phyloP scores from a whole-genome alignment of 2,113 vertebrate genomes.

The Craseonycteris thonglongyai region DNA sequence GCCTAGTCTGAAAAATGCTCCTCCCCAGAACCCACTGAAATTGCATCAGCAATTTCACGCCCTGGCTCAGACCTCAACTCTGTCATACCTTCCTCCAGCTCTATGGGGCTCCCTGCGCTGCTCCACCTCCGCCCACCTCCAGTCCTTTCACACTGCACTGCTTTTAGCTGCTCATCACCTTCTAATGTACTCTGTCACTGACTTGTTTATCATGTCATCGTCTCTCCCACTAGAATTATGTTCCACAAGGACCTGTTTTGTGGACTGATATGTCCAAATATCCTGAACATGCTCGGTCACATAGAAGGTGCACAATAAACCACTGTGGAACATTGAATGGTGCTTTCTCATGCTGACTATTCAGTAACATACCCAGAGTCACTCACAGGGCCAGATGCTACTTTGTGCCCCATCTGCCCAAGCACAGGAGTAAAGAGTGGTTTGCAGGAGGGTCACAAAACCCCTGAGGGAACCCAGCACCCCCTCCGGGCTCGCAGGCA shows the following conservation, averaged over 20 bases:
- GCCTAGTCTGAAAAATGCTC: background rate
- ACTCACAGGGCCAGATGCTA: too few species aligned
- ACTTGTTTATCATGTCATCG: background rate
- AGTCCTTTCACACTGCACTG: rapidly evolving
- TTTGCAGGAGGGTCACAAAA: background rate
- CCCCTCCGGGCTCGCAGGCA: background rate
- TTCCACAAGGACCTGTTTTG: background rate
- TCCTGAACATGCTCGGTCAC: background rate
- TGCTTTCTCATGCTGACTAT: background rate
- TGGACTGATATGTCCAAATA: background rate
- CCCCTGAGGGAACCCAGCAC: background rate
- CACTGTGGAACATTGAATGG: background rate
- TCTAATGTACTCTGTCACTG: background rate
- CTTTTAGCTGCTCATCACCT: background rate
- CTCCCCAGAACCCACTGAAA: background rate
- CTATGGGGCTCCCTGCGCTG: background rate
- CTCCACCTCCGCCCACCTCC: background rate
- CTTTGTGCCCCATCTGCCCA: background rate
- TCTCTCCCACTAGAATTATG: background rate
- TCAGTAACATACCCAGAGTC: background rate
- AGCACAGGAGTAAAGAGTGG: background rate
- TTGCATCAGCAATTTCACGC: too few species aligned
- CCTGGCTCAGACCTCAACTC: background rate
- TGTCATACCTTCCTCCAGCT: background rate
- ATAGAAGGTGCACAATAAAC: too few species aligned